Evolutionary conservation across 2,113 vertebrate genomes (phyloP), one percentile per base, ranked within the genome.

Genomic region (Ictalurus furcatus): DNA sequence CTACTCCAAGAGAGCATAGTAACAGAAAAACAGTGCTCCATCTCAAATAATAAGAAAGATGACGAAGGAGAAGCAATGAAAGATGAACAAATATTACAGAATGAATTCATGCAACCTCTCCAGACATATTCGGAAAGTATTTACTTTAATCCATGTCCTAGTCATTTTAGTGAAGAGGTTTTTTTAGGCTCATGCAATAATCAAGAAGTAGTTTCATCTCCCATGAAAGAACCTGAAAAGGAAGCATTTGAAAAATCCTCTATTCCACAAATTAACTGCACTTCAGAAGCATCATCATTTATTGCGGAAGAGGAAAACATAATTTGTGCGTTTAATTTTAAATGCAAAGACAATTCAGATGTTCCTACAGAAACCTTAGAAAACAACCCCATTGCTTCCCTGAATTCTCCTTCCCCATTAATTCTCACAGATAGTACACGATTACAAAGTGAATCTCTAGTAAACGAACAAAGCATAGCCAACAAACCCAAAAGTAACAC

Each of bases 111-210:
- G 30, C 84, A 59, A 21, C 54, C 80, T 79, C 69, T 80, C 1
- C 76, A 71, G 89, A 78, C 67, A 48, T 81, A 12, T 69, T 76
- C 25, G 52, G 5, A 61, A 7, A 3, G 4, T 81, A 48, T 71
- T 34, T 81, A 19, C 37, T 48, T 65, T 87, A 74, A 85, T 80
- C 85, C 56, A 76, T 23, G 2, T 74, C 30, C 23, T 56, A 12
- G 85, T 48, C 86, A 85, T 25, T 56, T 88, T 40, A 85, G 79
- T 34, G 56, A 69, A 85, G 74, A 74, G 82, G 1, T 56, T 2
- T 16, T 12, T 88, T 89, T 90, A 87, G 85, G 90, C 61, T 79
- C 71, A 34, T n/a, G 25, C 14, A 91, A 85, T 82, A 56, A 63
- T 78, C 54, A 87, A 54, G 28, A 90, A 8, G 44, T n/a, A 52